phyloP scores from a whole-genome alignment of 2,888 invertebrate species.

The Hemithea aestivaria region DNA sequence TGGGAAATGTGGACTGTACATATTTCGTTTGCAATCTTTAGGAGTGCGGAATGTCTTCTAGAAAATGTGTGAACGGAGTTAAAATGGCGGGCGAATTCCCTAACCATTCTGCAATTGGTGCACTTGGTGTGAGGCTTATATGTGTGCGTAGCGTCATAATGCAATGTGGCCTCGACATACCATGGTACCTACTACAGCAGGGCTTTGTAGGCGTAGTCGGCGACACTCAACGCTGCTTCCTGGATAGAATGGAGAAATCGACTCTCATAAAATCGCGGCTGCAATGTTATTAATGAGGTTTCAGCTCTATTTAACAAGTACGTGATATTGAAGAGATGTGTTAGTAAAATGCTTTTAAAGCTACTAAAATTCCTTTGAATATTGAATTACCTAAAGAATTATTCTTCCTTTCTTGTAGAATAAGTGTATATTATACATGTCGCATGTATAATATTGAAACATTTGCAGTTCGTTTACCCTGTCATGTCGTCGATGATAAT shows the following conservation, averaged over 20 bases:
- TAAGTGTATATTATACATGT: no score
- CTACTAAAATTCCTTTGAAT: no score
- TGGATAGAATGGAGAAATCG: slow-evolving; percentile 34
- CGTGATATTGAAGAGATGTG: no score
- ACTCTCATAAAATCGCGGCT: slow-evolving; percentile 1
- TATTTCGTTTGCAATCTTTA: no score
- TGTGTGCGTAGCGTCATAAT: slow-evolving; percentile 43
- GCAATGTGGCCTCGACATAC: slow-evolving; percentile 47
- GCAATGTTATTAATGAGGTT: neutral
- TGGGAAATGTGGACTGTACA: slow-evolving; percentile 8
- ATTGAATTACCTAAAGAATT: no score
- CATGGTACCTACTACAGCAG: slow-evolving; percentile 43
- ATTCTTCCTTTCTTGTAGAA: no score
- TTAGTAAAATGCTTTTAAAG: no score
- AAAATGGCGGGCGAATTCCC: slow-evolving; percentile 54
- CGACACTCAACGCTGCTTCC: slow-evolving; percentile 55
- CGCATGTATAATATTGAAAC: slow-evolving; percentile 16
- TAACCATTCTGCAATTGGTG: slow-evolving; percentile 41
- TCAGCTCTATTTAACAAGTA: no score
- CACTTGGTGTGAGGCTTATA: slow-evolving; percentile 34
- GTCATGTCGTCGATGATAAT: slow-evolving; percentile 31
- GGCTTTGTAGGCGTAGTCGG: slow-evolving; percentile 52
- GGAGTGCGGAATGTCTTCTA: no score
- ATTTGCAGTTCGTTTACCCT: slow-evolving; percentile 44
- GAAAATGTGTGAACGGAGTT: slow-evolving; percentile 14